Conservation (phyloP, 1,140 invertebrate genomes). For the Stenopsyche tienmushanensis region DNA sequence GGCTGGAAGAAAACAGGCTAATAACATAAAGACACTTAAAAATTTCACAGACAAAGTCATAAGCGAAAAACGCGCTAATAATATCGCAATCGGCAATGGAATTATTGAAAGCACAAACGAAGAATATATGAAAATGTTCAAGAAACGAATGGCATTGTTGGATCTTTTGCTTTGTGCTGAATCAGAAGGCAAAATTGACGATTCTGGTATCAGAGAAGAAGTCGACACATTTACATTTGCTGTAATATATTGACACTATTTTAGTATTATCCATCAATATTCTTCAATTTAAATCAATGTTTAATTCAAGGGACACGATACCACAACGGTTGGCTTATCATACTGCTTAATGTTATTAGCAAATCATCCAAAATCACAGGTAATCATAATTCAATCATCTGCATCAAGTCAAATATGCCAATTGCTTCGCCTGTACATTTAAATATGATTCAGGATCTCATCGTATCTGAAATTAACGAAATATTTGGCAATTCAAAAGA, state of each 20-base stretch:
- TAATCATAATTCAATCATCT: slow-evolving; percentile 12
- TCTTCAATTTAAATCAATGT: background rate
- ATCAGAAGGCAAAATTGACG: slow-evolving; percentile 57
- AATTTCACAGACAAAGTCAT: slow-evolving; percentile 59
- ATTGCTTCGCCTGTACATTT: too few relatives aligned
- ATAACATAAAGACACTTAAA: slow-evolving; percentile 60
- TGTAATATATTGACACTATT: slow-evolving; percentile 31
- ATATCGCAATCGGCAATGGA: background rate
- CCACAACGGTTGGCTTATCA: slow-evolving; percentile 39
- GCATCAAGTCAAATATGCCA: background rate
- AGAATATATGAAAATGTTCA: slow-evolving; percentile 42
- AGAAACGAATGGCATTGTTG: slow-evolving; percentile 71
- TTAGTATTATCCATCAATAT: background rate
- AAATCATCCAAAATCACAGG: slow-evolving; percentile 42
- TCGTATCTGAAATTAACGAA: slow-evolving; percentile 62
- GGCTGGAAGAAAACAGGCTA: slow-evolving; percentile 52
- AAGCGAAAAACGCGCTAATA: background rate
- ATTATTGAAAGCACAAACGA: background rate
- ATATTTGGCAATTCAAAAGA: slow-evolving; percentile 59
- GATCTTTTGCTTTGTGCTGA: slow-evolving; percentile 71
- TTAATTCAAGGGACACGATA: slow-evolving; percentile 47
- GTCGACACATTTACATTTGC: background rate
- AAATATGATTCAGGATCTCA: too few relatives aligned
- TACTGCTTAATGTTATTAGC: slow-evolving; percentile 42
- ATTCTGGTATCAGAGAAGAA: slow-evolving; percentile 43